Evolutionary conservation across 2,113 vertebrate species (phyloP), one percentile per base, ranked within the genome.

Genomic region (Dipodomys merriami): DNA sequence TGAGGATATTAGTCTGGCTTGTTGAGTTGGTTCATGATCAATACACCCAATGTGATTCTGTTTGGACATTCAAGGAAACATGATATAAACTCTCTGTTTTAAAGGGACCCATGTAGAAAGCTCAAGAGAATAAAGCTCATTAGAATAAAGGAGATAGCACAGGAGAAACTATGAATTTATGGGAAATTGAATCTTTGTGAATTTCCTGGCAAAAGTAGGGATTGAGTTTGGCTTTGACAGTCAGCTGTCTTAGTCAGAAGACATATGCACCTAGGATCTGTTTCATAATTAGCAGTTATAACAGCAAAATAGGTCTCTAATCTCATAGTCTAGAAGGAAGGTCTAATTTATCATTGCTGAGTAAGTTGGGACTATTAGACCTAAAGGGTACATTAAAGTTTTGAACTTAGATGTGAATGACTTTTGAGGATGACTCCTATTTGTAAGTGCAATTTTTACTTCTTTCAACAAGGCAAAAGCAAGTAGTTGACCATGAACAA

Each of bases 401-500:
- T 90, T 30, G 64, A 81, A 60, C 9, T 25, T 46, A 79, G 39
- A 53, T 82, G 29, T 64, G 74, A 83, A 39, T 53, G 19, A 18
- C 20, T 86, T 94, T 86, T 67, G 91, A 88, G 65, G 13, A 1
- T 39, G 20, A 93, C 67, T 90, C 27, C 10, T 94, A 4, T 85
- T 94, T 35, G 68, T 73, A 82, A 84, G 30, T 78, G 82, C 87
- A 81, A 90, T 81, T 44, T 74, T 39, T 39, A 39, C 39, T 39
- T 6, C 39, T 39, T 39, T 19, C 23, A 94, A 73, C 22, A 93
- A 88, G n/a, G 57, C 22, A 79, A 94, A 92, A 89, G 16, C 44
- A 90, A 91, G 33, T 39, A 57, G 29, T 16, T 93, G 94, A 73
- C 6, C 65, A 87, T 78, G 80, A 64, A 80, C 11, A 80, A 27